Evolutionary conservation across 2,113 vertebrate species (phyloP).

Genomic region (Dryoscopus gambensis): DNA sequence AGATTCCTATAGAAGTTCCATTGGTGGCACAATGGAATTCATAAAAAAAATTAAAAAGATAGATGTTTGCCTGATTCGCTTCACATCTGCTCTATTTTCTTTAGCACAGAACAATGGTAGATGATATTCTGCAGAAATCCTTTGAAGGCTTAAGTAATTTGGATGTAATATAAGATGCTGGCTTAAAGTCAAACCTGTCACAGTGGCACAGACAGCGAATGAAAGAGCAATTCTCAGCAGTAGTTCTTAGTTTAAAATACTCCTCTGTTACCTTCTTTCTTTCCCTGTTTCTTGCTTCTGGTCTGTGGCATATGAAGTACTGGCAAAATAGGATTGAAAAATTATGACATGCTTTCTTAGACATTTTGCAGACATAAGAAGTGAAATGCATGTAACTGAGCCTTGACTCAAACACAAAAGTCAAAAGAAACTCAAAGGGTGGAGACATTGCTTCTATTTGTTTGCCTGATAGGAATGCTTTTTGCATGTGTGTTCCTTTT

Average conservation of each 20-base stretch:
- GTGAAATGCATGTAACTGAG: not conserved
- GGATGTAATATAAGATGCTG: slow-evolving; percentile 64
- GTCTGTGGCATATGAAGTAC: not conserved
- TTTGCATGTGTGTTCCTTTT: not conserved
- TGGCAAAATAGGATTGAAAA: not conserved
- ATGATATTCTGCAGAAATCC: slow-evolving; percentile 32
- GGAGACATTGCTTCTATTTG: not conserved
- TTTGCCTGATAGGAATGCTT: not conserved
- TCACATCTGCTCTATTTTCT: slow-evolving; percentile 53
- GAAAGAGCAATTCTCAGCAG: slow-evolving; percentile 1
- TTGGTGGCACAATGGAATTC: slow-evolving; percentile 6
- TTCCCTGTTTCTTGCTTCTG: not conserved
- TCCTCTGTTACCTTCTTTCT: not conserved
- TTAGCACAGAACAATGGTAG: slow-evolving; percentile 23
- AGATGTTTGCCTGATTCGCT: slow-evolving; percentile 47
- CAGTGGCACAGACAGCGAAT: slow-evolving; percentile 34
- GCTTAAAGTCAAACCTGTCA: slow-evolving; percentile 40
- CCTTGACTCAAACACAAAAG: not conserved
- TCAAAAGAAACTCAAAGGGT: not conserved
- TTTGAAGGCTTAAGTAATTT: slow-evolving; percentile 54
- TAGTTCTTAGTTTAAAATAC: not conserved
- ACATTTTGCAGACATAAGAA: not conserved
- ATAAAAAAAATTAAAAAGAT: not conserved
- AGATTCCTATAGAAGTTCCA: slow-evolving; percentile 30
- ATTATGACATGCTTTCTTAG: not conserved